phyloP scores from a whole-genome alignment of 2,797 vertebrate species.

The Ara ararauna region DNA sequence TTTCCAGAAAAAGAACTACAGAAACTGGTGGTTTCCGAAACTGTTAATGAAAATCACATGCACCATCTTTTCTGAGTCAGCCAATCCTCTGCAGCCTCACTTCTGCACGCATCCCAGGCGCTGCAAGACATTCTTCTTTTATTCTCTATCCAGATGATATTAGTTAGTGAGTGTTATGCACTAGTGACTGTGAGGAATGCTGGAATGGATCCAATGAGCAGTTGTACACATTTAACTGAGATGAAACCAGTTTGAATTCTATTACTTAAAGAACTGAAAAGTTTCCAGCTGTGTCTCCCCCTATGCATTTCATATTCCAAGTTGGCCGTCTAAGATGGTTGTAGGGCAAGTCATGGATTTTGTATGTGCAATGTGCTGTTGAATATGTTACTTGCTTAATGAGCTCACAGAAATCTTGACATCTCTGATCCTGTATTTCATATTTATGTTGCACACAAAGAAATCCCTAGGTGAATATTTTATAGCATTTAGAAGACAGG shows the following conservation, averaged over 20 bases:
- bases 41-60: conserved; percentile 1
- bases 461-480: not conserved
- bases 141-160: conserved; percentile 50
- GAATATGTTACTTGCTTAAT: conserved; percentile 2
- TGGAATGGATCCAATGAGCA: conserved; percentile 28
- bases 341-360: not conserved
- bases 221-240: not conserved
- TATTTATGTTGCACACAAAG: not conserved
- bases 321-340: not conserved
- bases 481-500: not conserved
- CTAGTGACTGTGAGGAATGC: not conserved
- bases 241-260: conserved; percentile 2
- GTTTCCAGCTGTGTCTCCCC: not conserved
- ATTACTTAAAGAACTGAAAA: conserved; percentile 29
- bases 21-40: conserved; percentile 13
- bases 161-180: conserved; percentile 4
- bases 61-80: conserved; percentile 25
- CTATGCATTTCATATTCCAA: not conserved
- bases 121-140: conserved; percentile 15
- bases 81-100: not conserved
- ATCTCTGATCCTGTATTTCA: not conserved
- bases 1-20: not conserved
- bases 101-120: not conserved
- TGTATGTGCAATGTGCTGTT: not conserved
- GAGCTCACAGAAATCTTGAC: not conserved